A percentile compares a stretch with the other conserved stretches of the same genome.
phyloP scores from a whole-genome alignment of 2,113 vertebrate genomes.

The Corydoras sp. region DNA sequence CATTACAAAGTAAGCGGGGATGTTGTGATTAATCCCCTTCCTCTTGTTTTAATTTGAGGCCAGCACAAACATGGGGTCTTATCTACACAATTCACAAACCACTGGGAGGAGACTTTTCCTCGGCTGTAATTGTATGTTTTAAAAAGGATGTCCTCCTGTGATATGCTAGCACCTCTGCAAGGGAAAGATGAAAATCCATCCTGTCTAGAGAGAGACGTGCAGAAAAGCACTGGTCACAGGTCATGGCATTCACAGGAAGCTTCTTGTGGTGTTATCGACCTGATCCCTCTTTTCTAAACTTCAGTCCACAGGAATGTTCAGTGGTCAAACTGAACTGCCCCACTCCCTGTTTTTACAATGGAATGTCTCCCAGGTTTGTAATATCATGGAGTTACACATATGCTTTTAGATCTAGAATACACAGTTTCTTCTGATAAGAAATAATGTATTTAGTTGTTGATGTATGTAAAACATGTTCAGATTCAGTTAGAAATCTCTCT shows the following conservation, averaged over 20 bases:
- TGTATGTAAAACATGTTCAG: slow-evolving; percentile 1
- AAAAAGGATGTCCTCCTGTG: slow-evolving; percentile 53
- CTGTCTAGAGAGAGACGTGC: slow-evolving; percentile 47
- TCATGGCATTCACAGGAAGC: slow-evolving; percentile 40
- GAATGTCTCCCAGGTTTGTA: no score
- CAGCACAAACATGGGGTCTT: slow-evolving; percentile 62
- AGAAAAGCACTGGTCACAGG: slow-evolving; percentile 25
- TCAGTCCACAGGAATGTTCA: slow-evolving; percentile 54
- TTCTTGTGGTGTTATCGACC: slow-evolving; percentile 33
- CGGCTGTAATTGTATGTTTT: slow-evolving; percentile 49
- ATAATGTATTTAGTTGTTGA: slow-evolving; percentile 5
- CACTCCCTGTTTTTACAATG: background rate
- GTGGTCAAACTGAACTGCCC: slow-evolving; percentile 23
- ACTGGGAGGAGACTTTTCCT: slow-evolving; percentile 57
- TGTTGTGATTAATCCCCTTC: slow-evolving; percentile 10
- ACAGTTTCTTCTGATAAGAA: slow-evolving; percentile 25
- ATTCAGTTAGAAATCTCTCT: slow-evolving; percentile 9
- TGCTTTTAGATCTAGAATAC: background rate
- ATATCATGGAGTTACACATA: no score
- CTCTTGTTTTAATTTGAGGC: slow-evolving; percentile 37
- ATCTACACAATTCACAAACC: slow-evolving; percentile 38
- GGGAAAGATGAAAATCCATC: slow-evolving; percentile 47
- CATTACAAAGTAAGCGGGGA: slow-evolving; percentile 12
- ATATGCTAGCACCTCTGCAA: slow-evolving; percentile 58
- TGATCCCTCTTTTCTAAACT: slow-evolving; percentile 28